Evolutionary conservation across 2,797 vertebrate genomes (phyloP).

Genomic region (Cetoscarus ocellatus): DNA sequence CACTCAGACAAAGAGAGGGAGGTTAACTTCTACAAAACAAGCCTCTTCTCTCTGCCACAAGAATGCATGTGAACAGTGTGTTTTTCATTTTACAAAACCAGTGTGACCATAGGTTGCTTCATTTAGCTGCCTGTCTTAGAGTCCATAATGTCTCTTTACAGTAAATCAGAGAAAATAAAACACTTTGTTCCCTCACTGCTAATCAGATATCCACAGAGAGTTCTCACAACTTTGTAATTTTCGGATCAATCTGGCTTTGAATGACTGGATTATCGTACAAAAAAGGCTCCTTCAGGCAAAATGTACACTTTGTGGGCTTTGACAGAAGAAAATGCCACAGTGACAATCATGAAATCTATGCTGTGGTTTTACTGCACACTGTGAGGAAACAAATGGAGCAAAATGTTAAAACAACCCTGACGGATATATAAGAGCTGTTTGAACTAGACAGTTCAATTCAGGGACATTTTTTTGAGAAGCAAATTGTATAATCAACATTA

Average conservation of each 20-base stretch:
- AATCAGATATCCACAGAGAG: conserved; percentile 40
- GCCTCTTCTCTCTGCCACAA: conserved; percentile 58
- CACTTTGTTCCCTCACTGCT: conserved; percentile 36
- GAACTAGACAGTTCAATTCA: too few species aligned
- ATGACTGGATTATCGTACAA: conserved; percentile 35
- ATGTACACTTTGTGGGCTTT: conserved; percentile 56
- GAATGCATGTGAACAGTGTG: conserved; percentile 64
- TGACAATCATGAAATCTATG: conserved; percentile 41
- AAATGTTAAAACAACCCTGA: too few species aligned
- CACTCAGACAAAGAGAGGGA: conserved; percentile 50
- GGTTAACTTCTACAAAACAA: conserved; percentile 66
- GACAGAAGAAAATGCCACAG: conserved; percentile 52
- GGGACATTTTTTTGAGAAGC: too few species aligned
- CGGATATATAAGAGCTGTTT: too few species aligned
- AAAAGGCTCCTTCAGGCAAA: conserved; percentile 47
- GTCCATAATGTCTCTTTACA: conserved; percentile 48
- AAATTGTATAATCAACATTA: background rate
- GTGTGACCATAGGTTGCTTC: conserved; percentile 62
- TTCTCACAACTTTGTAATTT: conserved; percentile 60
- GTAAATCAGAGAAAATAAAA: conserved; percentile 59
- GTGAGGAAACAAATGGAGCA: background rate
- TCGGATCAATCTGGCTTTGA: conserved; percentile 45
- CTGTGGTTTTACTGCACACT: conserved; percentile 24
- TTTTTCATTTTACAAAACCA: conserved; percentile 76
- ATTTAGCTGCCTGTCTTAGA: conserved; percentile 61